phyloP scores from a whole-genome alignment of 2,797 vertebrate species.

The Geotrypetes seraphini region DNA sequence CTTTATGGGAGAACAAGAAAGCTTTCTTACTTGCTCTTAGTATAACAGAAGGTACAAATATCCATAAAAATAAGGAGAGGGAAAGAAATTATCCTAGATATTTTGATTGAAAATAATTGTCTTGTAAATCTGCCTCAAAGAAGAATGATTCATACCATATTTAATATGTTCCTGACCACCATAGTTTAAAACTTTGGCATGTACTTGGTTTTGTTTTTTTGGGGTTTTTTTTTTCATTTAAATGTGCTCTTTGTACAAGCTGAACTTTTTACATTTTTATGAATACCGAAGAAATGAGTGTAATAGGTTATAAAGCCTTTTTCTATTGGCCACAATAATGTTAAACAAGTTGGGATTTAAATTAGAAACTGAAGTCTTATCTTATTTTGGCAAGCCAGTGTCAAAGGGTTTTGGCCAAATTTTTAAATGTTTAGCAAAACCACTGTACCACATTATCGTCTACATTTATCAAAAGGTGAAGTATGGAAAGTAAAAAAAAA shows the following conservation, averaged over 20 bases:
- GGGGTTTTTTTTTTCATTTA: not conserved
- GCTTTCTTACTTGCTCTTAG: slow-evolving; percentile 8
- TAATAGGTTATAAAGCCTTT: not conserved
- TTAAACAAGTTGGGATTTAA: slow-evolving; percentile 3
- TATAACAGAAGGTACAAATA: slow-evolving; percentile 17
- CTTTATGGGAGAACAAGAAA: not conserved
- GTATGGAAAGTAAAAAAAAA: slow-evolving; percentile 1
- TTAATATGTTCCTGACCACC: not conserved
- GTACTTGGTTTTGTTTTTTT: not conserved
- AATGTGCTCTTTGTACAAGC: too few species aligned
- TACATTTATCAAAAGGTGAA: not conserved
- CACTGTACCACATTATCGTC: slow-evolving; percentile 4
- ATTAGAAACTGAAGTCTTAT: not conserved
- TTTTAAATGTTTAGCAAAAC: not conserved
- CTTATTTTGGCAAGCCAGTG: not conserved
- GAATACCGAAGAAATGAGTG: not conserved
- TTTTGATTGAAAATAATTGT: slow-evolving; percentile 19
- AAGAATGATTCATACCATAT: slow-evolving; percentile 1
- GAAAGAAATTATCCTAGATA: slow-evolving; percentile 11
- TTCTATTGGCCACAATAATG: not conserved
- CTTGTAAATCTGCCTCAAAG: not conserved
- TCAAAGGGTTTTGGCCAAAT: not conserved
- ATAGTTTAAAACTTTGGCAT: slow-evolving; percentile 1
- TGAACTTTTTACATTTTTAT: too few species aligned
- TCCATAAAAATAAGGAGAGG: too few species aligned